Evolutionary conservation across 2,888 invertebrate genomes (phyloP), one percentile per base, ranked within the genome.

Genomic region (Xestia c-nigrum): DNA sequence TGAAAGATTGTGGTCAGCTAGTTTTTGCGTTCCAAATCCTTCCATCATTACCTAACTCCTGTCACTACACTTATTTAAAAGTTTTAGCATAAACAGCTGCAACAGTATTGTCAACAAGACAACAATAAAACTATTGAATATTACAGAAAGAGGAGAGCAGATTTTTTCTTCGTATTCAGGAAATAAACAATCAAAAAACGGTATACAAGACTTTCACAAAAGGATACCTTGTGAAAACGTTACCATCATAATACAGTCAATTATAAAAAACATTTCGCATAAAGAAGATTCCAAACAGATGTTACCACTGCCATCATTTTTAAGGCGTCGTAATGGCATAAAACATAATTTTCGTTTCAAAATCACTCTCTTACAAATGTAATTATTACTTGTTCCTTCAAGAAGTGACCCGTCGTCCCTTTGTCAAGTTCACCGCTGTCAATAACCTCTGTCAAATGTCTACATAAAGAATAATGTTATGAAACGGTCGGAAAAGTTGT

Each of bases 361-460:
- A 72, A 38, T 74, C 63, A 46, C 31, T 21, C 50, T 55, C 43
- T 52, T 43, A 61, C 59, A 65, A 80, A 63, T 31, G 40, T 76
- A 9, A 59, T 66, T n/a, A 70, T 57, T 63, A 43, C 38, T 67
- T 65, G 61, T 38, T 63, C 24, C 43, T 38, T 40, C 61, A 80
- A n/a, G 61, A 63, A 80, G 43, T 67, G 73, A 68, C 57, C 68
- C 66, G 24, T 5, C 59, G 57, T 40, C 40, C 66, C 43, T 72
- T 81, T 76, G 43, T 76, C 65, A 55, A 50, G 52, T 50, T 66
- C 47, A 38, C 68, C 47, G 65, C 59, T 61, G 72, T 76, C 81
- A 81, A 81, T 80, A 81, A 72, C 68, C 46, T 59, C 59, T 65
- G 76, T 68, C 72, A 68, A 72, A 72, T 55, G 47, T 72, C 24